phyloP scores from a whole-genome alignment of 2,797 vertebrate genomes.

The Scarus forsteni region DNA sequence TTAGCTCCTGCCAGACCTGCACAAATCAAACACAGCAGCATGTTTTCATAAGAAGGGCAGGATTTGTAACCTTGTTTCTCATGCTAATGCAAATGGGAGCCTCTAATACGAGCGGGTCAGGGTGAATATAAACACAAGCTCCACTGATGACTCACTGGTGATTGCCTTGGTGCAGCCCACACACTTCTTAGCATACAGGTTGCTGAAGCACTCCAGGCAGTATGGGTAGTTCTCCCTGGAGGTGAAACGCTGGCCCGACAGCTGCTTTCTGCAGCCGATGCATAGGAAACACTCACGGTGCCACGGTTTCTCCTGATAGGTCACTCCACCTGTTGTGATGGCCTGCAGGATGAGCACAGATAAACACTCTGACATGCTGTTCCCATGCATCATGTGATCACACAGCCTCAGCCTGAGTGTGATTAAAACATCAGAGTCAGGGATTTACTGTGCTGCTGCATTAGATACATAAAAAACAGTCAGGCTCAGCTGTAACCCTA shows the following conservation, averaged over 20 bases:
- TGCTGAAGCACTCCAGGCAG: slow-evolving; percentile 94
- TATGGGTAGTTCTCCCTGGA: slow-evolving; percentile 92
- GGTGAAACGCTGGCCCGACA: slow-evolving; percentile 92
- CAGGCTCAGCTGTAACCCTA: slow-evolving; percentile 71
- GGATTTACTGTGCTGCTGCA: slow-evolving; percentile 35
- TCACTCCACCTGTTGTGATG: slow-evolving; percentile 93
- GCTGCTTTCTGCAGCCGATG: slow-evolving; percentile 90
- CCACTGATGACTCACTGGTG: slow-evolving; percentile 86
- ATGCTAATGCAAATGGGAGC: slow-evolving; percentile 12
- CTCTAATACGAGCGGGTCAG: slow-evolving; percentile 7
- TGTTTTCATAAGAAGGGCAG: neutral
- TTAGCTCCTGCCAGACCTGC: slow-evolving; percentile 92
- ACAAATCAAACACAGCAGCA: slow-evolving; percentile 29
- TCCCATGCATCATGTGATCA: neutral
- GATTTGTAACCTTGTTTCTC: slow-evolving; percentile 22
- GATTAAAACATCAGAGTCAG: slow-evolving; percentile 31
- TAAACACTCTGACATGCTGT: too few relatives aligned
- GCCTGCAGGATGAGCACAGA: slow-evolving; percentile 76
- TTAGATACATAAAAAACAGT: slow-evolving; percentile 24
- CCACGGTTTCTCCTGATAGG: slow-evolving; percentile 92
- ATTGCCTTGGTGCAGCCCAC: slow-evolving; percentile 91
- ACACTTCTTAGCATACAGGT: slow-evolving; percentile 92
- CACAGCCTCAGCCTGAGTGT: slow-evolving; percentile 8
- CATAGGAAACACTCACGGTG: slow-evolving; percentile 96
- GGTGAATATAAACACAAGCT: slow-evolving; percentile 35